phyloP scores from a whole-genome alignment of 2,797 vertebrate genomes.

The Anguilla megastoma region DNA sequence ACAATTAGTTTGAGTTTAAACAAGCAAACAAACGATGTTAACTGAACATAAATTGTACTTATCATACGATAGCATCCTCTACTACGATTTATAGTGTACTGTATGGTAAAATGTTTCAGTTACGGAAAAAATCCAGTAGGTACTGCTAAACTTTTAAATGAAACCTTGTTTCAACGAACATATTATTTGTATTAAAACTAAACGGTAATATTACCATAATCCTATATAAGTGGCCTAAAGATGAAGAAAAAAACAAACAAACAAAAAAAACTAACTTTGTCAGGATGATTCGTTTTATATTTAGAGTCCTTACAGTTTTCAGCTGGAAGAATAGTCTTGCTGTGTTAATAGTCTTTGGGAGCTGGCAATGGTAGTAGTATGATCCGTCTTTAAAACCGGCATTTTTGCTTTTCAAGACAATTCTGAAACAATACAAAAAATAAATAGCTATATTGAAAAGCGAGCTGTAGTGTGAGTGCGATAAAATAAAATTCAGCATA shows the following conservation, averaged over 20 bases:
- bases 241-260: not conserved
- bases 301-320: not conserved
- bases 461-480: too few species aligned
- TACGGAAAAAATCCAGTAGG: not conserved
- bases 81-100: not conserved
- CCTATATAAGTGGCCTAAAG: not conserved
- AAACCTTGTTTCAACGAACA: not conserved
- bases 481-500: too few species aligned
- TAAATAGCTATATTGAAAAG: not conserved
- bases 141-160: not conserved
- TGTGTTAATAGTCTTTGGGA: too few species aligned
- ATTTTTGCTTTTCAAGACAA: not conserved
- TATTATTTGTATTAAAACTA: not conserved
- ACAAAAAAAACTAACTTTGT: not conserved
- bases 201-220: not conserved
- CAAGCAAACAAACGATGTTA: not conserved
- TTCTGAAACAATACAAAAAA: not conserved
- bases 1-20: not conserved
- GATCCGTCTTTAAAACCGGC: not conserved
- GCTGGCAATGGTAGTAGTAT: not conserved
- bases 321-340: not conserved
- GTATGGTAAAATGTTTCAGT: not conserved
- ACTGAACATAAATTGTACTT: not conserved
- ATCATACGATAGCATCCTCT: not conserved
- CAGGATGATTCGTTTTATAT: not conserved